Base-by-base conservation (phyloP, 2,888 invertebrate species). In the Lasioglossum malachurum region DNA sequence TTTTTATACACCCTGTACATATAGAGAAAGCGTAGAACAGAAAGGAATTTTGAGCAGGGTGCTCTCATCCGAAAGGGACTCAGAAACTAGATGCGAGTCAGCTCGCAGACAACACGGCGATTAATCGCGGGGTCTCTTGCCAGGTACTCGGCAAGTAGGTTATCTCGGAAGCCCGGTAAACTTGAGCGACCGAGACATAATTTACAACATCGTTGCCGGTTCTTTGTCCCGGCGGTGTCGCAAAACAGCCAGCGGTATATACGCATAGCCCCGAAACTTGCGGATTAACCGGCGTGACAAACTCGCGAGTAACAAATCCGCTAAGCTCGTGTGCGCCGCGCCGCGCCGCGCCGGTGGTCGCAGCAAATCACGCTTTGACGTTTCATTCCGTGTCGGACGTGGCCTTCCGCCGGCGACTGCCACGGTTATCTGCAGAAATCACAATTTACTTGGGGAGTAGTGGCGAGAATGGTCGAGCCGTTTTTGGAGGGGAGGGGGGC, bases 301-400 rank as follows among this genome's bases (percentile, higher is more conserved):
- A 84, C 85, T 87, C 78, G 74, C 71, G 77, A 53, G 79, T 72
- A 74, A 60, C 82, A 78, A 83, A 85, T 80, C 78, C 72, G 78
- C 67, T 69, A 67, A 67, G 64, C 64, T 46, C 27, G 60, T 31
- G 60, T 14, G 27, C 60, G 60, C 57, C n/a, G 53, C n/a, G 10
- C 57, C n/a, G 53, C n/a, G 10, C 35, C 35, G 38, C 38, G 38
- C 14, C 44, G 74, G 77, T 69, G 78, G 74, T 74, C 80, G 80
- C 75, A 75, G 84, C 81, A 85, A 90, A 87, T 89, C 88, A 84
- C 80, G 77, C 44, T 89, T 89, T 84, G 89, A 89, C 89, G 78
- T 87, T 89, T 89, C 87, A 84, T 87, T 89, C 84, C 84, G 84
- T 27, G 67, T 64, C 80, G 78, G 69, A 80, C 83, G 82, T 78